These are phyloP conservation scores for Mastigias papua DNA, from an alignment of 30 jellyfish, hydroid and myxozoan species.

Conservation along the genomic window DNA sequence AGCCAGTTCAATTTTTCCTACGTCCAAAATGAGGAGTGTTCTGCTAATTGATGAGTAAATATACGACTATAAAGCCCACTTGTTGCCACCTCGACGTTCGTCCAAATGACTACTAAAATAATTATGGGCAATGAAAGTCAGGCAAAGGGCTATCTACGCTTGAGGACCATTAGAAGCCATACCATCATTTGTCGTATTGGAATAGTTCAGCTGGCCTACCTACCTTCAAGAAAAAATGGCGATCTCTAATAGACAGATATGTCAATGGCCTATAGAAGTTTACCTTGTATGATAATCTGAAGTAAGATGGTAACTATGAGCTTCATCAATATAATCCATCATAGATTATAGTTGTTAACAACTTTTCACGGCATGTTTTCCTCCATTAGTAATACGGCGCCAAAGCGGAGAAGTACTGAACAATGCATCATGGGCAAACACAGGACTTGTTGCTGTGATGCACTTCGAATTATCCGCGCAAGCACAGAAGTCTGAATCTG, in stretches of 20 bases:
- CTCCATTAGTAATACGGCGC: conserved; percentile 40
- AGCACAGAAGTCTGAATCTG: conserved; percentile 18
- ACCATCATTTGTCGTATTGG: no score
- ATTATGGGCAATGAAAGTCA: no score
- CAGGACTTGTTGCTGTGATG: conserved; percentile 38
- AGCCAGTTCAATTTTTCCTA: no score
- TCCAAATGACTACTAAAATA: no score
- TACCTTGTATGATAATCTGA: conserved; percentile 40
- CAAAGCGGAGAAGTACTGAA: neutral
- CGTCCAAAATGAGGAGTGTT: no score
- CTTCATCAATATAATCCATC: conserved; percentile 36
- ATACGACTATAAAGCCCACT: no score
- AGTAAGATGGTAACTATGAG: neutral
- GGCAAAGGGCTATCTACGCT: no score
- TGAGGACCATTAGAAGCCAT: no score
- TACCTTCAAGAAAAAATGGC: neutral
- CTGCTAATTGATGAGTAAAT: no score
- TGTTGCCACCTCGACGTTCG: no score
- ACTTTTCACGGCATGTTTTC: conserved; percentile 35
- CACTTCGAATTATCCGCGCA: conserved; percentile 84
- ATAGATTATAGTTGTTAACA: neutral
- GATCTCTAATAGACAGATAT: neutral
- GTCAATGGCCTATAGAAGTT: neutral
- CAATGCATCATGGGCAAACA: conserved; percentile 61
- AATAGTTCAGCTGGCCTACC: neutral